Percentiles rank a stretch among this genome's conserved stretches.
Evolutionary conservation across 2,888 invertebrate genomes (phyloP).

Genomic region (Diadromus collaris): DNA sequence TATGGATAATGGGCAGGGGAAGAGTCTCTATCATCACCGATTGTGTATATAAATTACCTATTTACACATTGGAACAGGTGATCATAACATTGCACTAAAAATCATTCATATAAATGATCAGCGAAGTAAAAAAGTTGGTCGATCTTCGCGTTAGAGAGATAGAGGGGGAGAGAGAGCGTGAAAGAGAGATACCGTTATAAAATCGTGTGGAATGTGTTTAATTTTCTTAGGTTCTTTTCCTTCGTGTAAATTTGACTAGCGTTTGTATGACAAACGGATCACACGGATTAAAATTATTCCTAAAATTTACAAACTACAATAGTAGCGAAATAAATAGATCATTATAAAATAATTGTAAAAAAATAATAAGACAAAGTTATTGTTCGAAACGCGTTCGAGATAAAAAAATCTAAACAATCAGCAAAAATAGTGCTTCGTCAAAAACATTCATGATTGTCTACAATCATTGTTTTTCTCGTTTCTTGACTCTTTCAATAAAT

Average conservation of each 20-base stretch:
- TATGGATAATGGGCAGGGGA: conserved; percentile 27
- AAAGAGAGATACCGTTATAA: conserved; percentile 25
- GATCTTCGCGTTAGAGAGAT: conserved; percentile 18
- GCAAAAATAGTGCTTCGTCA: conserved; percentile 33
- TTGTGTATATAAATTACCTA: conserved; percentile 61
- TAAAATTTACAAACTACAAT: conserved; percentile 34
- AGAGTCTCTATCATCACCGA: conserved; percentile 35
- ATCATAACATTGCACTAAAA: conserved; percentile 76
- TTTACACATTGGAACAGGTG: conserved; percentile 68
- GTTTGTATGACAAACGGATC: conserved; percentile 32
- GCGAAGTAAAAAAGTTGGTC: conserved; percentile 37
- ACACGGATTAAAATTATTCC: conserved; percentile 18
- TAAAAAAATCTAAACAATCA: conserved; percentile 24
- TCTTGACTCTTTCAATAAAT: conserved; percentile 18
- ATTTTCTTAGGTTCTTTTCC: not conserved
- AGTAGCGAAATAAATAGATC: conserved; percentile 30
- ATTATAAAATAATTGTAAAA: conserved; percentile 14
- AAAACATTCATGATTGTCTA: conserved; percentile 31
- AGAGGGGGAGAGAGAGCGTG: not conserved
- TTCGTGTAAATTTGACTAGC: conserved; percentile 42
- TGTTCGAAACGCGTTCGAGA: conserved; percentile 42
- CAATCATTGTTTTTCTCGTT: conserved; percentile 21
- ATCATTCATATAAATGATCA: conserved; percentile 20
- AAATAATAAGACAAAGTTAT: conserved; percentile 33
- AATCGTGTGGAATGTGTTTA: conserved; percentile 24